Percentiles rank a stretch among this genome's conserved stretches.
Evolutionary conservation across 2,888 invertebrate species (phyloP).

Genomic region (Exephanes ischioxanthus): DNA sequence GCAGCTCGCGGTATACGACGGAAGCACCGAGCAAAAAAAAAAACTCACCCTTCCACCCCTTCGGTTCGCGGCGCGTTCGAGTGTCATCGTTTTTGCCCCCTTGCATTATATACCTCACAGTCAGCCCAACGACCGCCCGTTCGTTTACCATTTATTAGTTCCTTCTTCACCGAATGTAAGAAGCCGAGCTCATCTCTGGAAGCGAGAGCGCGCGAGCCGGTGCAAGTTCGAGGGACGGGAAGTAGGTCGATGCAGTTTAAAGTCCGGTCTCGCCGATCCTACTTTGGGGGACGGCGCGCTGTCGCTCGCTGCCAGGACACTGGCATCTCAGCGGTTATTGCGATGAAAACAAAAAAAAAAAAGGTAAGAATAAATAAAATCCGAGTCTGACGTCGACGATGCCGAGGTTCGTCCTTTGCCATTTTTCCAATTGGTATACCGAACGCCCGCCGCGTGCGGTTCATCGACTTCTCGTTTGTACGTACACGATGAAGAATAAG

Average conservation of each 20-base stretch:
- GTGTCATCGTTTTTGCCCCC: slow-evolving; percentile 64
- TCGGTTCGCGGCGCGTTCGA: slow-evolving; percentile 37
- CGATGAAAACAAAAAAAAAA: slow-evolving; percentile 11
- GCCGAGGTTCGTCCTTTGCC: slow-evolving; percentile 4
- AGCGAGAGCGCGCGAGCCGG: slow-evolving; percentile 48
- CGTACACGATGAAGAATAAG: slow-evolving; percentile 31
- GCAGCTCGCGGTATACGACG: slow-evolving; percentile 31
- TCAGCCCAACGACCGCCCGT: slow-evolving; percentile 19
- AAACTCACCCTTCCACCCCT: slow-evolving; percentile 56
- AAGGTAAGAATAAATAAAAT: slow-evolving; percentile 17
- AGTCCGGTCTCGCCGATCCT: slow-evolving; percentile 38
- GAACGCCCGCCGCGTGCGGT: slow-evolving; percentile 15
- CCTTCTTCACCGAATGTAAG: slow-evolving; percentile 56
- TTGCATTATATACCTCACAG: slow-evolving; percentile 25
- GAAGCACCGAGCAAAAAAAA: slow-evolving; percentile 53
- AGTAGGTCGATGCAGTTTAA: slow-evolving; percentile 64
- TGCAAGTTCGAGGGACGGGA: slow-evolving; percentile 53
- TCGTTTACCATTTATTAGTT: slow-evolving; percentile 66
- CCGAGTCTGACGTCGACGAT: slow-evolving; percentile 13
- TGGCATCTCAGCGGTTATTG: slow-evolving; percentile 21
- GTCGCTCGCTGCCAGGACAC: slow-evolving; percentile 22
- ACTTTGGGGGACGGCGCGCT: neutral
- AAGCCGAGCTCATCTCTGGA: slow-evolving; percentile 70
- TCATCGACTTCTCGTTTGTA: slow-evolving; percentile 44
- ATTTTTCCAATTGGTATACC: slow-evolving; percentile 47